These are phyloP conservation scores for Tenthredo notha DNA, from an alignment of 2,888 invertebrate species.

Conservation along the genomic window DNA sequence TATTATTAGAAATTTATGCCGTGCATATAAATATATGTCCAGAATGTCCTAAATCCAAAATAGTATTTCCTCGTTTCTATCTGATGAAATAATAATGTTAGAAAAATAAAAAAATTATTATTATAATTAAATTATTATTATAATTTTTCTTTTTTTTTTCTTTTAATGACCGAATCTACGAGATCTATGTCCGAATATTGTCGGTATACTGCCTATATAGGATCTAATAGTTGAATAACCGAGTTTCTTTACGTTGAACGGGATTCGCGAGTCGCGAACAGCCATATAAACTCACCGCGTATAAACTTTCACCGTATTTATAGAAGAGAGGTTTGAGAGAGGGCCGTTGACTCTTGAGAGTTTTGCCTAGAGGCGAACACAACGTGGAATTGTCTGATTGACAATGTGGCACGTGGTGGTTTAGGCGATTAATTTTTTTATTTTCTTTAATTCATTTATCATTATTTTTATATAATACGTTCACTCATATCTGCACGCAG, in stretches of 20 bases:
- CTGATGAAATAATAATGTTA: background rate
- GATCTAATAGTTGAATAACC: background rate
- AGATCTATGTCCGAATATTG: background rate
- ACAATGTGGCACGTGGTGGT: background rate
- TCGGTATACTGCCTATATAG: background rate
- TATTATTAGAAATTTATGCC: background rate
- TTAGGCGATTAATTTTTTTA: background rate
- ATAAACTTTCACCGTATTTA: constrained; percentile 56
- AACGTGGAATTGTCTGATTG: constrained; percentile 4
- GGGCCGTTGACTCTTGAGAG: constrained; percentile 50
- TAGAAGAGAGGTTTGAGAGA: constrained; percentile 44
- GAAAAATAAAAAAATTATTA: background rate
- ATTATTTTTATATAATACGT: background rate
- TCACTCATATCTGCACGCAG: background rate
- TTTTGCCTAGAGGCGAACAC: constrained; percentile 15
- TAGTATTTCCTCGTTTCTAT: background rate
- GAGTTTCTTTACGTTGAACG: constrained; percentile 1
- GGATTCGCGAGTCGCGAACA: constrained; percentile 6
- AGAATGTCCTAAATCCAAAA: background rate
- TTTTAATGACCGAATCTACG: no score
- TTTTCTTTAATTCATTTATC: no score
- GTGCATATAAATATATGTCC: background rate
- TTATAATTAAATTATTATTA: no score
- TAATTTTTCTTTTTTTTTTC: background rate
- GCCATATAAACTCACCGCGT: constrained; percentile 6